Percentiles rank a stretch among this genome's conserved stretches.
These are phyloP conservation scores for Lagopus leucura DNA, from an alignment of 2,113 vertebrate genomes.

Conservation along the genomic window DNA sequence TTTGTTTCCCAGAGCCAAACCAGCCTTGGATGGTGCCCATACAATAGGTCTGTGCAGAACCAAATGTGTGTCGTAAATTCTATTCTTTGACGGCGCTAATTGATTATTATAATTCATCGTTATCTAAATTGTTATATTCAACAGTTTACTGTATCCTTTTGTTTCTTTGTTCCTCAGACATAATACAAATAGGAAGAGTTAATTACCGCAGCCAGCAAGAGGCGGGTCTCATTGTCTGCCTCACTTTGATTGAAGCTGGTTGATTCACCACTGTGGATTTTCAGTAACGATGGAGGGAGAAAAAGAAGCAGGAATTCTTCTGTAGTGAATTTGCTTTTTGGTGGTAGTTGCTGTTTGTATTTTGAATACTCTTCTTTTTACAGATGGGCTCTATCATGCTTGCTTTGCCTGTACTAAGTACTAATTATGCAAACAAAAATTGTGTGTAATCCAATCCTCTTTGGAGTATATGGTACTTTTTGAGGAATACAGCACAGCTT, in stretches of 20 bases:
- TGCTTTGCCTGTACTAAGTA: neutral
- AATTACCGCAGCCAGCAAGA: constrained; percentile 63
- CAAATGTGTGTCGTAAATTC: constrained; percentile 26
- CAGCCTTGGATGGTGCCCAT: neutral
- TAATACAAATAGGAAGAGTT: constrained; percentile 64
- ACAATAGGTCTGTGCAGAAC: constrained; percentile 26
- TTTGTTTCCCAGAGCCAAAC: constrained; percentile 42
- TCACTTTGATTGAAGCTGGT: constrained; percentile 36
- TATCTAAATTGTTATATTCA: constrained; percentile 63
- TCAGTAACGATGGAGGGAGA: neutral
- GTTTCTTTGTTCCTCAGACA: constrained; percentile 34
- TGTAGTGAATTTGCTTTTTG: neutral
- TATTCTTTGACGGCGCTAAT: constrained; percentile 45
- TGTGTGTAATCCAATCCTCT: neutral
- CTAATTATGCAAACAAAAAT: neutral
- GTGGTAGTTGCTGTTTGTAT: constrained; percentile 22
- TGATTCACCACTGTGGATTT: constrained; percentile 34
- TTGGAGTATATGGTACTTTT: neutral
- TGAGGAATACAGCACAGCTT: neutral
- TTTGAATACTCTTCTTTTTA: neutral
- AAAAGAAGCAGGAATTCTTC: constrained; percentile 10
- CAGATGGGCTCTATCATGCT: neutral
- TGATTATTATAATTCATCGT: constrained; percentile 64
- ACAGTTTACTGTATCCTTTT: neutral
- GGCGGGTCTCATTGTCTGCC: constrained; percentile 19